Evolutionary conservation across 2,888 invertebrate genomes (phyloP).

Genomic region (Dicyrtomina minuta): DNA sequence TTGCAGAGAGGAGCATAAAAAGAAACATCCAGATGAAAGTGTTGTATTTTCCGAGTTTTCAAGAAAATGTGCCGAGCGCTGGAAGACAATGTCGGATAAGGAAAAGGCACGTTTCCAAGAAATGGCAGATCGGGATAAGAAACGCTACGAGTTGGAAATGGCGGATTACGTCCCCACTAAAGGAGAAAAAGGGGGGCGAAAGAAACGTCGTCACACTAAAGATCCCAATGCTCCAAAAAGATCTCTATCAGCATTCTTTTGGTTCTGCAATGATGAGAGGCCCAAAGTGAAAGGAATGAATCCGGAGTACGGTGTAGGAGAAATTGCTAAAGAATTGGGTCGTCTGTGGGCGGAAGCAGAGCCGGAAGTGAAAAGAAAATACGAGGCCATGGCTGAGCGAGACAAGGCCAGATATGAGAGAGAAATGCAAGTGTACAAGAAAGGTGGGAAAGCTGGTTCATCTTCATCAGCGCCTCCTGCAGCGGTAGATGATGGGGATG

Average conservation of each 20-base stretch:
- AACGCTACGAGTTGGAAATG: slow-evolving; percentile 94
- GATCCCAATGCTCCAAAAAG: slow-evolving; percentile 99
- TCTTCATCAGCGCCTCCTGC: no score
- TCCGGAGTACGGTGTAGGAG: slow-evolving; percentile 93
- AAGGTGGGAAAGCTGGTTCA: no score
- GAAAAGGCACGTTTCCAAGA: slow-evolving; percentile 98
- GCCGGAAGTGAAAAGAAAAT: slow-evolving; percentile 80
- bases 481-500: no score
- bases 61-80: slow-evolving; percentile 96
- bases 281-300: slow-evolving; percentile 88
- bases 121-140: slow-evolving; percentile 97
- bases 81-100: slow-evolving; percentile 99
- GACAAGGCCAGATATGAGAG: slow-evolving; percentile 95
- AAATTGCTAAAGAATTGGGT: slow-evolving; percentile 94
- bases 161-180: slow-evolving; percentile 89
- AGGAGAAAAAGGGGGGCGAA: slow-evolving; percentile 69
- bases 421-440: no score
- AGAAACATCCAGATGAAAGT: slow-evolving; percentile 97
- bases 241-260: slow-evolving; percentile 97
- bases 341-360: slow-evolving; percentile 89
- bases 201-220: slow-evolving; percentile 81
- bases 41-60: slow-evolving; percentile 98
- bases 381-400: slow-evolving; percentile 88
- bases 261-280: slow-evolving; percentile 98
- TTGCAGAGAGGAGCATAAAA: slow-evolving; percentile 98